Percentiles rank a stretch among this genome's conserved stretches.
Conservation (phyloP, 64 coral and sea anemone genomes). For the Montipora foliosa region DNA sequence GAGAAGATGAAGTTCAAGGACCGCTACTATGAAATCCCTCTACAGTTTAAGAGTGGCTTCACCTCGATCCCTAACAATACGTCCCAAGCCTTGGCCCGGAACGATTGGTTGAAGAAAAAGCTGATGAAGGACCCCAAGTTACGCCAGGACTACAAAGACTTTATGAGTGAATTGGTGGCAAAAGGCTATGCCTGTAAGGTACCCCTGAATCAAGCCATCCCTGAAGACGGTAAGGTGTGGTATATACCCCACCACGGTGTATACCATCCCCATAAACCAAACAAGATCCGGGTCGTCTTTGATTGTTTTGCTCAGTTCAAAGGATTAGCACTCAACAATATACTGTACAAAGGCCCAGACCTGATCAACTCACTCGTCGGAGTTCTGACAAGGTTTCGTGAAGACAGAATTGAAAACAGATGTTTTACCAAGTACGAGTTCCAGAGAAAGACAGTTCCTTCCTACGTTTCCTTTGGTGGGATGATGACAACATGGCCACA, state of each 20-base stretch:
- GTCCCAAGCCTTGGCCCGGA: not conserved
- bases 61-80: not conserved
- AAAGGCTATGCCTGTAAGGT: too few relatives aligned
- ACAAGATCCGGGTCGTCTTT: too few relatives aligned
- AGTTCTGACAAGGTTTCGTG: conserved; percentile 14
- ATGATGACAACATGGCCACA: conserved; percentile 31
- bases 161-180: too few relatives aligned
- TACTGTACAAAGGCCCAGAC: conserved; percentile 62
- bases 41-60: not conserved
- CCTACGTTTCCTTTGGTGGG: conserved; percentile 68
- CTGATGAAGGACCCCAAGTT: not conserved
- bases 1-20: not conserved
- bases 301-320: too few relatives aligned
- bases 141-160: not conserved
- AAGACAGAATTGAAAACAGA: conserved; percentile 32
- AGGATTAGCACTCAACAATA: not conserved
- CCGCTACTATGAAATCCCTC: conserved; percentile 22
- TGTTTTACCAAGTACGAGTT: conserved; percentile 64
- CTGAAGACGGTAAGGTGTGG: too few relatives aligned
- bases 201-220: too few relatives aligned
- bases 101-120: conserved; percentile 23
- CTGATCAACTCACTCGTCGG: conserved; percentile 58
- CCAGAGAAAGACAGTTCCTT: conserved; percentile 33
- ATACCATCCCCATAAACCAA: too few relatives aligned
- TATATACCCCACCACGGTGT: too few relatives aligned